A percentile compares a stretch with the other conserved stretches of the same genome.
Conservation (phyloP, 2,113 vertebrate species). For the Bostrychus sinensis region DNA sequence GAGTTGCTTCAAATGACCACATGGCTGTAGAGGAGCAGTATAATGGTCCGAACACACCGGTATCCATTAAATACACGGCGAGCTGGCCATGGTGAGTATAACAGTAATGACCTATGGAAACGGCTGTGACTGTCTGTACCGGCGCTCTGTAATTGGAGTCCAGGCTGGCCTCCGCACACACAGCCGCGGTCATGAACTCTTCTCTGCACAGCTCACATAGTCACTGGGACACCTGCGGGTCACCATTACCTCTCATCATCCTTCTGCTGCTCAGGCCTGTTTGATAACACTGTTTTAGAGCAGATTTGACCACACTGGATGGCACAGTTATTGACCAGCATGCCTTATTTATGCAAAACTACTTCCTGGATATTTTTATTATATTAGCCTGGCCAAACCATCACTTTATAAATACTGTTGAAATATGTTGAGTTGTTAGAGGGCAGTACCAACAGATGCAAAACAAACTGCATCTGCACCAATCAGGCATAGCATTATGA, state of each 20-base stretch:
- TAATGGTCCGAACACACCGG: constrained; percentile 73
- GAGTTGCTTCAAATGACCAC: constrained; percentile 58
- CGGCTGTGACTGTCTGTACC: constrained; percentile 52
- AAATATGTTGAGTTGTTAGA: background rate
- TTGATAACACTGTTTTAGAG: background rate
- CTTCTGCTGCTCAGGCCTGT: constrained; percentile 7
- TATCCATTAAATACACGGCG: constrained; percentile 71
- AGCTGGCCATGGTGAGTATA: constrained; percentile 57
- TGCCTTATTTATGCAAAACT: background rate
- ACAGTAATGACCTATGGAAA: constrained; percentile 75
- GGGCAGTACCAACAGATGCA: too few relatives aligned
- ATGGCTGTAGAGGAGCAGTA: constrained; percentile 64
- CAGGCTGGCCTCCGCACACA: constrained; percentile 25
- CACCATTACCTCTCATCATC: constrained; percentile 41
- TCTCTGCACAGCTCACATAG: constrained; percentile 6
- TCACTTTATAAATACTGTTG: background rate
- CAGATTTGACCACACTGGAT: background rate
- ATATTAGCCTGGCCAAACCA: background rate
- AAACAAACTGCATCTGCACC: too few relatives aligned
- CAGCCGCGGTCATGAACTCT: constrained; percentile 21
- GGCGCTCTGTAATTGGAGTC: constrained; percentile 64
- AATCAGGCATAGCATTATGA: too few relatives aligned
- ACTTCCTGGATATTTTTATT: background rate
- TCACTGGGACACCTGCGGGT: constrained; percentile 28
- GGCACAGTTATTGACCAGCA: background rate